Evolutionary conservation across 1,140 invertebrate genomes (phyloP), one percentile per base, ranked within the genome.

Genomic region (Meteorus sp.): DNA sequence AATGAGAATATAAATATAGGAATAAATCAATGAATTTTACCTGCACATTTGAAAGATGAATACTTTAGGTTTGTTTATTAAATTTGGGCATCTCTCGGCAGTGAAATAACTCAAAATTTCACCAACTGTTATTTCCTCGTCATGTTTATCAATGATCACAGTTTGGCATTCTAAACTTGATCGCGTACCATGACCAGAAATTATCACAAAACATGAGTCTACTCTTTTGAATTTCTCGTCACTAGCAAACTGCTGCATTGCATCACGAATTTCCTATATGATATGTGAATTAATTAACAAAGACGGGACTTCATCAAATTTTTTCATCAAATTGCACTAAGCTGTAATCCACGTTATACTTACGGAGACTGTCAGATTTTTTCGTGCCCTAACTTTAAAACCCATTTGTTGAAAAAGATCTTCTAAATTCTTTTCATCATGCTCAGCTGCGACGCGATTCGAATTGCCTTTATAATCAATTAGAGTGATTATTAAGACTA

Each of bases 11-110:
- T n/a, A n/a, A n/a, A n/a, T n/a, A n/a, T n/a, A n/a, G n/a, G n/a
- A n/a, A n/a, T n/a, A n/a, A n/a, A n/a, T n/a, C n/a, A n/a, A n/a
- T n/a, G n/a, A n/a, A 3, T 29, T 27, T 13, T 67, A 85, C 83
- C 88, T 83, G 74, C 90, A 92, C 39, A 85, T 82, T 72, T 92
- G 90, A 67, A 90, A 90, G 31, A 93, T 85, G 63, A 92, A 89
- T 60, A 92, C 82, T 77, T 93, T 93, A 37, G 90, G 90, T 67
- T 91, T 88, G 35, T 81, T 79, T 0, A 73, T 66, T 25, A 93
- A 76, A 53, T 75, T 51, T 1, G 82, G 80, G 67, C 88, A 87
- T 47, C 82, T 82, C 9, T 74, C 65, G 54, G 85, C 82, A 39
- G 83, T 84, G 67, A 93, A 91, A 60, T 80, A 78, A 7, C 84